These are phyloP conservation scores for Glossosoma conforme DNA, from an alignment of 1,140 invertebrate genomes.

Conservation along the genomic window DNA sequence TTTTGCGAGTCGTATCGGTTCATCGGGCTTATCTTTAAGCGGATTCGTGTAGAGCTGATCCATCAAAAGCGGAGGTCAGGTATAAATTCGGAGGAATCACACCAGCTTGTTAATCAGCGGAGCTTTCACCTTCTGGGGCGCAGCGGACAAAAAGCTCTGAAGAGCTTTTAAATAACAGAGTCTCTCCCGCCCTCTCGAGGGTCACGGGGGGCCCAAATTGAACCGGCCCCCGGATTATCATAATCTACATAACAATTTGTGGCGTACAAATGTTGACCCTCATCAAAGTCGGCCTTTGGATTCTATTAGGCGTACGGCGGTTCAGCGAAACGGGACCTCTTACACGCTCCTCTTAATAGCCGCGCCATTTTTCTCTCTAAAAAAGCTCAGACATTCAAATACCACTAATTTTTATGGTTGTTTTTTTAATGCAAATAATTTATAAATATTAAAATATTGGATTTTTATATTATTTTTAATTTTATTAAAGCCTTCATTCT, in stretches of 20 bases:
- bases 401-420: too few relatives aligned
- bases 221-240: slow-evolving; percentile 28
- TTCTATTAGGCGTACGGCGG: slow-evolving; percentile 23
- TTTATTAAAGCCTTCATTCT: too few relatives aligned
- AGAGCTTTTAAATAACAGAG: slow-evolving; percentile 16
- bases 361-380: not conserved
- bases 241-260: slow-evolving; percentile 34
- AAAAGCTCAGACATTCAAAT: too few relatives aligned
- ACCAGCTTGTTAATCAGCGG: slow-evolving; percentile 26
- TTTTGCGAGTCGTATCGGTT: too few relatives aligned
- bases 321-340: too few relatives aligned
- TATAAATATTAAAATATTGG: too few relatives aligned
- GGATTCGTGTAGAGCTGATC: too few relatives aligned
- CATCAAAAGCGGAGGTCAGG: slow-evolving; percentile 12
- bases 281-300: slow-evolving; percentile 31
- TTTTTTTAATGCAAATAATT: too few relatives aligned
- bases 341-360: not conserved
- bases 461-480: too few relatives aligned
- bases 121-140: not conserved
- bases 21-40: too few relatives aligned
- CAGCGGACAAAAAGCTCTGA: slow-evolving; percentile 2
- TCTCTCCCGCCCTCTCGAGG: slow-evolving; percentile 13
- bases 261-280: slow-evolving; percentile 33
- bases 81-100: slow-evolving; percentile 21
- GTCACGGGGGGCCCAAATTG: slow-evolving; percentile 19